A percentile compares a stretch with the other conserved stretches of the same genome.
Evolutionary conservation across 2,113 vertebrate genomes (phyloP).

Genomic region (Melanocharis versteri): DNA sequence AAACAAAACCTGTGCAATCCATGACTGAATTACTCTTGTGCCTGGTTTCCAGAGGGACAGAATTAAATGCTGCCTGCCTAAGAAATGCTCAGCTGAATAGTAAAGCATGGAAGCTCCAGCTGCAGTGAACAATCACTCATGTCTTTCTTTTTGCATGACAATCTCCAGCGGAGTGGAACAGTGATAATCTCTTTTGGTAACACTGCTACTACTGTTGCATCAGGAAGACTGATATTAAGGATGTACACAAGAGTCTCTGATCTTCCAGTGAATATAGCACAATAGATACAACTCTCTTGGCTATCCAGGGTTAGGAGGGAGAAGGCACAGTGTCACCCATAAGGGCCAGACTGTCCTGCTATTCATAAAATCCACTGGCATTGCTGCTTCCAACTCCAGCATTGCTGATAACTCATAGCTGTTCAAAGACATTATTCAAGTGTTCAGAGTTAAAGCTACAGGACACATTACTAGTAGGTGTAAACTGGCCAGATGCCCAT

Average conservation of each 20-base stretch:
- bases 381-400: neutral
- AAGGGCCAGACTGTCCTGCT: neutral
- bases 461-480: neutral
- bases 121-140: neutral
- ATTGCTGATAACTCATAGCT: neutral
- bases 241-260: neutral
- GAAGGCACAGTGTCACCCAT: neutral
- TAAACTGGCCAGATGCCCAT: neutral
- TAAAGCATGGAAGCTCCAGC: neutral
- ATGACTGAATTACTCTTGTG: neutral
- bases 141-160: neutral
- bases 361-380: neutral
- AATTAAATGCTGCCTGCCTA: neutral
- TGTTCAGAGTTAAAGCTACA: neutral
- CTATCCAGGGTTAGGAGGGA: neutral
- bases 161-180: neutral
- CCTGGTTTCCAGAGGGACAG: neutral
- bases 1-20: neutral
- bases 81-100: neutral
- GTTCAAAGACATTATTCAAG: neutral
- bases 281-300: neutral
- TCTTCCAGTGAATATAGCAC: neutral
- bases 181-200: neutral
- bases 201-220: neutral
- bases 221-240: neutral